Conservation (phyloP, 2,797 vertebrate genomes). For the Thaleichthys pacificus region DNA sequence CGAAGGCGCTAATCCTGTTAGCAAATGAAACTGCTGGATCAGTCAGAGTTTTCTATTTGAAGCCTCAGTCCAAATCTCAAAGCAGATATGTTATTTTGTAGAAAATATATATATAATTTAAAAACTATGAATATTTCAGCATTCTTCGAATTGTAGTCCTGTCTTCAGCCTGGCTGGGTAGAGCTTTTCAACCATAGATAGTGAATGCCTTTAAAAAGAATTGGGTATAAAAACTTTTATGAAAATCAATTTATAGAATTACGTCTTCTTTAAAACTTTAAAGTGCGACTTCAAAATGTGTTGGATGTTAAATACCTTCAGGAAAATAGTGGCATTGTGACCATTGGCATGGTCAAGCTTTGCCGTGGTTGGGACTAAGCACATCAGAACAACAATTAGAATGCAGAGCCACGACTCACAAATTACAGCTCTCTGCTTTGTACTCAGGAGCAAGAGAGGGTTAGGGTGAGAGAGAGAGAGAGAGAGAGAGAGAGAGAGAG, state of each 20-base stretch:
- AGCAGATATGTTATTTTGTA: conserved; percentile 19
- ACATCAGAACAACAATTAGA: conserved; percentile 34
- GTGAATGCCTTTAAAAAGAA: conserved; percentile 32
- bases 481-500: conserved; percentile 3
- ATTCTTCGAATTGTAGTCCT: conserved; percentile 42
- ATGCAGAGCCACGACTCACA: conserved; percentile 29
- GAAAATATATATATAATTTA: conserved; percentile 43
- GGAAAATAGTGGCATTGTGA: conserved; percentile 18
- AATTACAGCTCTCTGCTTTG: conserved; percentile 4
- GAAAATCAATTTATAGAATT: conserved; percentile 22
- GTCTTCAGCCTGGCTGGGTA: background rate
- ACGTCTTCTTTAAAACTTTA: conserved; percentile 30
- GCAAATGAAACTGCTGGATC: conserved; percentile 26
- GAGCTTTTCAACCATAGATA: conserved; percentile 35
- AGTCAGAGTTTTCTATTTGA: conserved; percentile 28
- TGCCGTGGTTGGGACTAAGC: background rate
- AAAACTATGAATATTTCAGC: conserved; percentile 57
- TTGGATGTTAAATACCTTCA: conserved; percentile 26
- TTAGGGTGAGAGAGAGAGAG: background rate
- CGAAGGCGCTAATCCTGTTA: conserved; percentile 41
- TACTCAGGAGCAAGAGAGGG: no score
- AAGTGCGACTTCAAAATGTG: conserved; percentile 30
- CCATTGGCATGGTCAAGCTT: background rate
- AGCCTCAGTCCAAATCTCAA: conserved; percentile 27
- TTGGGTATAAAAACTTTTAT: conserved; percentile 37